phyloP scores from a whole-genome alignment of 30 jellyfish, hydroid and myxozoan species.

The Morbakka virulenta region DNA sequence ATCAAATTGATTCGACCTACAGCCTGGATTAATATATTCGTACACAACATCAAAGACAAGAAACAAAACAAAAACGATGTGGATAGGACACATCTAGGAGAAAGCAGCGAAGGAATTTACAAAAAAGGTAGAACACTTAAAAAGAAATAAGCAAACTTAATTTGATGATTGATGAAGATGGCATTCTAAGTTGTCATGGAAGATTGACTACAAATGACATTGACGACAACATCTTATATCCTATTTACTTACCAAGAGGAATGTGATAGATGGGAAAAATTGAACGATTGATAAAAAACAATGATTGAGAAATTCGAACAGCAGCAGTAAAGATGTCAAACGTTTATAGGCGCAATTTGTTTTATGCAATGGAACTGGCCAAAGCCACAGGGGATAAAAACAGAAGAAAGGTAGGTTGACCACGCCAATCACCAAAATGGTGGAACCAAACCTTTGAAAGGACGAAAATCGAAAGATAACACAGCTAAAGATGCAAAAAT shows the following conservation, averaged over 20 bases:
- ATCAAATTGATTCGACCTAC: constrained; percentile 12
- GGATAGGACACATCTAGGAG: neutral
- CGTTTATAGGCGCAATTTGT: too few relatives aligned
- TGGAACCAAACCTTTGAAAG: too few relatives aligned
- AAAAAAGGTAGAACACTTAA: neutral
- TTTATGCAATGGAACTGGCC: too few relatives aligned
- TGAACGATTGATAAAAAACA: neutral
- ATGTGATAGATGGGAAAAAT: too few relatives aligned
- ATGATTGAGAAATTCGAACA: too few relatives aligned
- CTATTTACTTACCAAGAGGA: constrained; percentile 10
- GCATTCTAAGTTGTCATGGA: constrained; percentile 21
- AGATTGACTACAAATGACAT: neutral
- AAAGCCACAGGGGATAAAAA: too few relatives aligned
- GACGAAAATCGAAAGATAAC: too few relatives aligned
- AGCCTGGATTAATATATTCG: neutral
- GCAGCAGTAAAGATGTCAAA: too few relatives aligned
- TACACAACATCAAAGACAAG: neutral
- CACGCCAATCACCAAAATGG: too few relatives aligned
- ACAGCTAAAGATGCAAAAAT: too few relatives aligned
- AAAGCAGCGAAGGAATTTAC: neutral
- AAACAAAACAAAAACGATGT: neutral
- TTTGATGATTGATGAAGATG: constrained; percentile 3
- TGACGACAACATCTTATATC: neutral
- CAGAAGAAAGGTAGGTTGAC: too few relatives aligned
- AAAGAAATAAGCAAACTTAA: neutral